Evolutionary conservation across 2,113 vertebrate species (phyloP).

Genomic region (Pygoscelis antarcticus): DNA sequence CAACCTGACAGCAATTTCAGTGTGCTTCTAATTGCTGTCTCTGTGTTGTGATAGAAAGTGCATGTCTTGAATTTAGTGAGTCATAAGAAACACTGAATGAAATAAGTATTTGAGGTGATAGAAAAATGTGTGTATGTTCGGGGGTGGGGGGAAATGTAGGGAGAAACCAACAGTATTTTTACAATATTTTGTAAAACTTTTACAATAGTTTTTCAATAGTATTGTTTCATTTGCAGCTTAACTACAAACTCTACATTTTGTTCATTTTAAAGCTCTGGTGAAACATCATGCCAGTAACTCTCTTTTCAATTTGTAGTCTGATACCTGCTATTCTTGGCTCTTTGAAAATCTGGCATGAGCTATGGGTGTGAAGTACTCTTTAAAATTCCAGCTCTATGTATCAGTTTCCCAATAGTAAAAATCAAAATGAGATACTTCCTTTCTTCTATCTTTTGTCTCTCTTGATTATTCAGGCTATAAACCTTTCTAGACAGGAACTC

Average conservation of each 20-base stretch:
- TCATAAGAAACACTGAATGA: neutral
- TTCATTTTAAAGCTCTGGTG: neutral
- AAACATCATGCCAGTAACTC: neutral
- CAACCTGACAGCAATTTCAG: slow-evolving; percentile 10
- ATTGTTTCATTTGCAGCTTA: neutral
- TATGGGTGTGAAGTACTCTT: neutral
- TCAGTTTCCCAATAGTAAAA: slow-evolving; percentile 35
- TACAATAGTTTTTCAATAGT: neutral
- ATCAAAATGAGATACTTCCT: slow-evolving; percentile 29
- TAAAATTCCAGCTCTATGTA: slow-evolving; percentile 30
- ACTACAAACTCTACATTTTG: neutral
- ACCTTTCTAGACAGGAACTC: slow-evolving; percentile 8
- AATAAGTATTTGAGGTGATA: neutral
- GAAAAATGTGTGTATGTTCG: neutral
- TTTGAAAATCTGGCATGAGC: neutral
- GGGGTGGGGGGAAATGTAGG: neutral
- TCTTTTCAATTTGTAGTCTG: neutral
- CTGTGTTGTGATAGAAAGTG: slow-evolving; percentile 15
- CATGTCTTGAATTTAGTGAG: neutral
- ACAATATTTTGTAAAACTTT: neutral
- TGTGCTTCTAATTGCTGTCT: slow-evolving; percentile 39
- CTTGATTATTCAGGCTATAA: slow-evolving; percentile 39
- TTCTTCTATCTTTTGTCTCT: slow-evolving; percentile 36
- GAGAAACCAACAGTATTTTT: neutral
- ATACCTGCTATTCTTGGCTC: slow-evolving; percentile 20